Percentiles rank a stretch among this genome's conserved stretches.
phyloP scores from a whole-genome alignment of 1,140 invertebrate species.

The Brachionus manjavacas region DNA sequence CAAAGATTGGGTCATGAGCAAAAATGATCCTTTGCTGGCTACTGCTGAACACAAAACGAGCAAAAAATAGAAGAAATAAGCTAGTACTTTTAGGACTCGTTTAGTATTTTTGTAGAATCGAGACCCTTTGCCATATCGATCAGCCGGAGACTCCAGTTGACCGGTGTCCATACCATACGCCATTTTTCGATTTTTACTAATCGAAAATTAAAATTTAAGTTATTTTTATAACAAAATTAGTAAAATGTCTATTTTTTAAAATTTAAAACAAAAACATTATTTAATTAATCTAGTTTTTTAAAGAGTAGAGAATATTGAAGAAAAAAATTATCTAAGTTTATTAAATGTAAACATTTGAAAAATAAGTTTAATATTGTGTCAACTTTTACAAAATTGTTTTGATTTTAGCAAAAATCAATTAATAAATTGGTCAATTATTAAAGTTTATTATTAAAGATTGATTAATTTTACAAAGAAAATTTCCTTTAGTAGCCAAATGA shows the following conservation, averaged over 20 bases:
- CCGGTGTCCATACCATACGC: constrained; percentile 40
- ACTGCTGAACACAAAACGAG: constrained; percentile 47
- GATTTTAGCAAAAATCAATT: not conserved
- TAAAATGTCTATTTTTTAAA: not conserved
- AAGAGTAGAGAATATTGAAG: not conserved
- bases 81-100: constrained; percentile 47
- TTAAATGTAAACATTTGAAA: too few relatives aligned
- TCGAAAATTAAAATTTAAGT: not conserved
- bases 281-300: not conserved
- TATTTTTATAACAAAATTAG: not conserved
- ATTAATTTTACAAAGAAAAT: not conserved
- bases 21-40: constrained; percentile 49
- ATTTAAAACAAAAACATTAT: not conserved
- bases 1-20: constrained; percentile 51
- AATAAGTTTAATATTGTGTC: not conserved
- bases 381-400: not conserved
- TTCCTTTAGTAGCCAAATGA: not conserved
- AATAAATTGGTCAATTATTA: not conserved
- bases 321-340: not conserved
- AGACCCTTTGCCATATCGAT: constrained; percentile 43
- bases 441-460: not conserved
- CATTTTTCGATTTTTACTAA: constrained; percentile 33
- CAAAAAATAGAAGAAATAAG: constrained; percentile 49
- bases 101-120: constrained; percentile 44
- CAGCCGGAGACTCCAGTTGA: constrained; percentile 44